Conservation (phyloP, 2,888 invertebrate species). For the Lithophane semibrunnea region DNA sequence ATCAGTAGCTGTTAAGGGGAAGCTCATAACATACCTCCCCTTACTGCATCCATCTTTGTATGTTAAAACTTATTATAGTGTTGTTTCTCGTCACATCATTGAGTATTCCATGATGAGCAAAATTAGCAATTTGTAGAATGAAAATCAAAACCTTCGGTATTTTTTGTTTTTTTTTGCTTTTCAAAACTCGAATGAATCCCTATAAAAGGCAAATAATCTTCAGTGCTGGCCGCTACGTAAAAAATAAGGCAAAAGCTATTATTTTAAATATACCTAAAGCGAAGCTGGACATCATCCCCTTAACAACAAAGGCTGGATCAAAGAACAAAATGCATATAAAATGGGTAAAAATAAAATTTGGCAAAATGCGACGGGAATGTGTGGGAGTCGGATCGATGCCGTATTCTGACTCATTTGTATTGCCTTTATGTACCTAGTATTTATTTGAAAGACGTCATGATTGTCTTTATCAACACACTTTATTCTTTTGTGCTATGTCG, state of each 20-base stretch:
- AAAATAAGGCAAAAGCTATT: neutral
- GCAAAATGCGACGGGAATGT: conserved; percentile 63
- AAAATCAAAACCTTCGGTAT: neutral
- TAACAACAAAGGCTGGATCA: conserved; percentile 62
- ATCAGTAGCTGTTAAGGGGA: conserved; percentile 59
- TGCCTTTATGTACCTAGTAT: neutral
- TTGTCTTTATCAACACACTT: conserved; percentile 3
- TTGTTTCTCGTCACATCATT: neutral
- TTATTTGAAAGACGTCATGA: conserved; percentile 25
- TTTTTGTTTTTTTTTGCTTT: no score
- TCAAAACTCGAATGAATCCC: neutral
- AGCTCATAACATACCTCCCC: neutral
- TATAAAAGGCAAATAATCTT: no score
- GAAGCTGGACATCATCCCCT: conserved; percentile 27
- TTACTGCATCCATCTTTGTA: neutral
- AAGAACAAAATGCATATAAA: conserved; percentile 67
- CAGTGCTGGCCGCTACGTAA: no score
- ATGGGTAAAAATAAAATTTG: conserved; percentile 62
- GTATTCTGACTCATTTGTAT: conserved; percentile 52
- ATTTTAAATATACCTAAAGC: no score
- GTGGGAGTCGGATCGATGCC: conserved; percentile 64
- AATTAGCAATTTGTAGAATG: neutral
- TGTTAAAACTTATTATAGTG: neutral
- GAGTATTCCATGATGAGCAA: no score
- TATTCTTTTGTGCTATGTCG: neutral